Percentiles rank a stretch among this genome's conserved stretches.
phyloP scores from a whole-genome alignment of 2,113 vertebrate genomes.

The Anoura caudifer region DNA sequence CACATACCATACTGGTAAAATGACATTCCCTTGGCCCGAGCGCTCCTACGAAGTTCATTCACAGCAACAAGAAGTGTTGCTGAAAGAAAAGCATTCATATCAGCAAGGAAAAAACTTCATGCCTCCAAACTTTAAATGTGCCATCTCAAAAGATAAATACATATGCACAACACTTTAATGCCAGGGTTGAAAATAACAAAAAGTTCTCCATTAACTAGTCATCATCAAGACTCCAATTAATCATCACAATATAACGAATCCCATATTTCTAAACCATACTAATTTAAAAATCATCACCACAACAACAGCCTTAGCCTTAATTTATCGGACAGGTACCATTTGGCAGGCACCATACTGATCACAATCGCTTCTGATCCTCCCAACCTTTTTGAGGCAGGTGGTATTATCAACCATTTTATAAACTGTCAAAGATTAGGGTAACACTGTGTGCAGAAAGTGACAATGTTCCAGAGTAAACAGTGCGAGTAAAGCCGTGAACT shows the following conservation, averaged over 20 bases:
- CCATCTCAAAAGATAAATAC: constrained; percentile 27
- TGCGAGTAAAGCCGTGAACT: not conserved
- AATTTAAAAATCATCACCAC: not conserved
- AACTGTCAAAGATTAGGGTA: not conserved
- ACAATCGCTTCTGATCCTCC: not conserved
- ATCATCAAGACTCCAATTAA: not conserved
- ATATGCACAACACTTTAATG: not conserved
- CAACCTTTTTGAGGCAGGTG: not conserved
- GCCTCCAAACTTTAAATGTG: not conserved
- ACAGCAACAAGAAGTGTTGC: constrained; percentile 96
- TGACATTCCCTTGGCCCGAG: constrained; percentile 86
- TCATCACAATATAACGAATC: not conserved
- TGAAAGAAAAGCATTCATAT: constrained; percentile 78
- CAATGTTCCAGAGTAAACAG: not conserved
- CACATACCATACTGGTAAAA: constrained; percentile 97
- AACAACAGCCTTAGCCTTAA: not conserved
- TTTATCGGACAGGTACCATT: not conserved
- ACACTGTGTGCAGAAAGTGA: not conserved
- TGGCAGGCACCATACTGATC: not conserved
- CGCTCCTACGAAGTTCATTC: constrained; percentile 95
- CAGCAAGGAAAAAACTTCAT: not conserved
- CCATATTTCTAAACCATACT: not conserved
- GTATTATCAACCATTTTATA: not conserved
- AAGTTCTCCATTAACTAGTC: not conserved
- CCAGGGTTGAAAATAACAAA: not conserved